phyloP scores from a whole-genome alignment of 2,888 invertebrate species.

The Cerastis leucographa region DNA sequence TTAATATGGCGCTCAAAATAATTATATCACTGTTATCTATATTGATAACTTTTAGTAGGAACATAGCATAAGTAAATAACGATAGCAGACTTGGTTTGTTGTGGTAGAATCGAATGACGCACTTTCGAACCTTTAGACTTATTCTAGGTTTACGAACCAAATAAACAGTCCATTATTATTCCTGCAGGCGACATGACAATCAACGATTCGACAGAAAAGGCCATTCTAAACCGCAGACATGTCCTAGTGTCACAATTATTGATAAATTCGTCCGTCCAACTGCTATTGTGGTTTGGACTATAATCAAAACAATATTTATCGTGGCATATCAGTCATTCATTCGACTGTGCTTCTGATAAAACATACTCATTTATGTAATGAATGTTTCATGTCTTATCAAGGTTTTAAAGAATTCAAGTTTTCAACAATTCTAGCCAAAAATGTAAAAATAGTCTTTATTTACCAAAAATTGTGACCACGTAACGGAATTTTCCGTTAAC shows the following conservation, averaged over 20 bases:
- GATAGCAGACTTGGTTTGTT: slow-evolving; percentile 16
- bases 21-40: slow-evolving; percentile 27
- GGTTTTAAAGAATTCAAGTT: slow-evolving; percentile 28
- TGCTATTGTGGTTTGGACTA: slow-evolving; percentile 39
- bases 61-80: slow-evolving; percentile 2
- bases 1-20: not conserved
- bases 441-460: slow-evolving; percentile 33
- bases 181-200: slow-evolving; percentile 11
- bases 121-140: slow-evolving; percentile 14
- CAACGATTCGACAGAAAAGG: slow-evolving; percentile 17
- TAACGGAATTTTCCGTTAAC: slow-evolving; percentile 46
- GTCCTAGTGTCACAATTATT: slow-evolving; percentile 36
- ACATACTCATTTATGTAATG: slow-evolving; percentile 56
- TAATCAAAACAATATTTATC: slow-evolving; percentile 56
- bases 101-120: slow-evolving; percentile 26
- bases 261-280: slow-evolving; percentile 44
- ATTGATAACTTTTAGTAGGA: slow-evolving; percentile 10
- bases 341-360: slow-evolving; percentile 46
- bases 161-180: slow-evolving; percentile 36
- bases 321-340: slow-evolving; percentile 60
- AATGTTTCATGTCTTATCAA: slow-evolving; percentile 48
- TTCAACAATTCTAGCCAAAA: slow-evolving; percentile 21
- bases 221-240: slow-evolving; percentile 41
- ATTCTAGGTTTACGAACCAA: slow-evolving; percentile 20
- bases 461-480: slow-evolving; percentile 26